A percentile compares a stretch with the other conserved stretches of the same genome.
These are phyloP conservation scores for Callipepla californica DNA, from an alignment of 2,113 vertebrate genomes.

Conservation along the genomic window DNA sequence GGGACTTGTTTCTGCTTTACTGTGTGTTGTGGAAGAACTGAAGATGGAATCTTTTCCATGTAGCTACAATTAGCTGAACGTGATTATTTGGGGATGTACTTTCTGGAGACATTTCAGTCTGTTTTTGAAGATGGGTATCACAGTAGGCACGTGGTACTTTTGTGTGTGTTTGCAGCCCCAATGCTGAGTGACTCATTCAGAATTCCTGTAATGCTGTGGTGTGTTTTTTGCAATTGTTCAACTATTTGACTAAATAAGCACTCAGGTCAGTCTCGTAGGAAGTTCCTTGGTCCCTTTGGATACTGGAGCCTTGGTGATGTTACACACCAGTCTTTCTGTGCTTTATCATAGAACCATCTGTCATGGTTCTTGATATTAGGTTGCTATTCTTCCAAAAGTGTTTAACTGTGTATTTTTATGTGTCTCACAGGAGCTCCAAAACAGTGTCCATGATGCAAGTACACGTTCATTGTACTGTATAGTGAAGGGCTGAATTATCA, in stretches of 20 bases:
- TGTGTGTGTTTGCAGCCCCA: not conserved
- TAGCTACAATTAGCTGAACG: not conserved
- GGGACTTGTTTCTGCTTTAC: not conserved
- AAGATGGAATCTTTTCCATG: not conserved
- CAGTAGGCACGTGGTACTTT: not conserved
- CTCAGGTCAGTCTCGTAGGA: not conserved
- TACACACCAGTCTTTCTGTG: not conserved
- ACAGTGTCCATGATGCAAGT: not conserved
- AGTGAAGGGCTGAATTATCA: not conserved
- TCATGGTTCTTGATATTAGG: not conserved
- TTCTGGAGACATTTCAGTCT: not conserved
- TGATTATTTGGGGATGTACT: not conserved
- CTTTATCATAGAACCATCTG: not conserved
- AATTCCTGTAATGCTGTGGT: not conserved
- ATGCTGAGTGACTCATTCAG: not conserved
- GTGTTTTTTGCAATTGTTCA: fast-evolving
- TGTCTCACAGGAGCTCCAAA: not conserved
- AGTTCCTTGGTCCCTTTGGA: not conserved
- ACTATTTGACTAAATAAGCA: not conserved
- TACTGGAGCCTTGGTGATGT: not conserved
- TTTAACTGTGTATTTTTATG: not conserved
- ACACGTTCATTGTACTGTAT: not conserved
- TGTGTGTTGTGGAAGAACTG: not conserved
- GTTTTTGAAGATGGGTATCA: not conserved
- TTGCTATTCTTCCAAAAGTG: not conserved